These are phyloP conservation scores for Anastrepha obliqua DNA, from an alignment of 1,140 invertebrate species.

Conservation along the genomic window DNA sequence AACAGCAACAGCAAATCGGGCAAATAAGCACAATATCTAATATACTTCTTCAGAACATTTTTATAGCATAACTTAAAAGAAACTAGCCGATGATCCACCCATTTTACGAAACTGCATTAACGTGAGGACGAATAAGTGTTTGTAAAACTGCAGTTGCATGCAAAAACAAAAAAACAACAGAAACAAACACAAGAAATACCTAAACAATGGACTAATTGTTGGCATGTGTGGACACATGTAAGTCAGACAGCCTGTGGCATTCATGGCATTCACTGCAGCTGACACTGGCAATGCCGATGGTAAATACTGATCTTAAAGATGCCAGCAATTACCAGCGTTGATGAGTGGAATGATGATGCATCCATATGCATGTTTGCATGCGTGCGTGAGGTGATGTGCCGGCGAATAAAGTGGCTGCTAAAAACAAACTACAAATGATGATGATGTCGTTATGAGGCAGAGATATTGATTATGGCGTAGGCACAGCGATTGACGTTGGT, in stretches of 20 bases:
- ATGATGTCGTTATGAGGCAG: neutral
- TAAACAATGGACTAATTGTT: constrained; percentile 49
- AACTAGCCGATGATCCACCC: too few relatives aligned
- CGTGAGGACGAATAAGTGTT: too few relatives aligned
- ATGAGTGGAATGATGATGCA: constrained; percentile 24
- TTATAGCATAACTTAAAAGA: too few relatives aligned
- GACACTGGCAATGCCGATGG: neutral
- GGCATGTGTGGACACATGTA: neutral
- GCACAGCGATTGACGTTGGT: neutral
- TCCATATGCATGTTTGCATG: neutral
- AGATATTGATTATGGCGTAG: neutral
- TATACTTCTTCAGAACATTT: too few relatives aligned
- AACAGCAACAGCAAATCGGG: too few relatives aligned
- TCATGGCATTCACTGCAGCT: neutral
- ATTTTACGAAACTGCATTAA: too few relatives aligned
- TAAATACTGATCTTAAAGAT: constrained; percentile 44
- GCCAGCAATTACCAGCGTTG: constrained; percentile 21
- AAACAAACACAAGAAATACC: neutral
- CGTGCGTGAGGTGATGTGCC: neutral
- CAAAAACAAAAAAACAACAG: neutral
- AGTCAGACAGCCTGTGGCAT: neutral
- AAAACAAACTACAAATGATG: neutral
- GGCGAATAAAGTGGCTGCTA: neutral
- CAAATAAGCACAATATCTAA: too few relatives aligned
- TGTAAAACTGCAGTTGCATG: neutral